A percentile compares a stretch with the other conserved stretches of the same genome.
Conservation (phyloP, 1,140 invertebrate species). For the Mesaphorura yosii region DNA sequence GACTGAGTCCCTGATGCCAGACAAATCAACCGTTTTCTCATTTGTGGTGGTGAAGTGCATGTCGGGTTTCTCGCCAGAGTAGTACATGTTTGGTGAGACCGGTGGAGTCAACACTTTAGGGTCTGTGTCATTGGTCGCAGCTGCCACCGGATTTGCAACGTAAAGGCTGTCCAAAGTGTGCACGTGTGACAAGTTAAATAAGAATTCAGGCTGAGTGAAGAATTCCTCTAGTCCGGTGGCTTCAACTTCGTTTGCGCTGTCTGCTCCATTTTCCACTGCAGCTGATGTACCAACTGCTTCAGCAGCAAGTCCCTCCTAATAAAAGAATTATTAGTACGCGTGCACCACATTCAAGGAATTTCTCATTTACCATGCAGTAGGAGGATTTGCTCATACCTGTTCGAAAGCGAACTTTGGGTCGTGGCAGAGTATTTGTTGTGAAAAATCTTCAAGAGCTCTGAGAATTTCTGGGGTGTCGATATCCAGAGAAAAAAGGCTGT, state of each 20-base stretch:
- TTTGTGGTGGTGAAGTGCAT: neutral
- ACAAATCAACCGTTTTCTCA: conserved; percentile 5
- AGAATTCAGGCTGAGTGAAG: neutral
- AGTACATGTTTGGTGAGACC: conserved; percentile 6
- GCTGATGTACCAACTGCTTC: too few relatives aligned
- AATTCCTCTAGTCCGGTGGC: neutral
- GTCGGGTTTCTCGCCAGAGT: neutral
- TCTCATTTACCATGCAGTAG: neutral
- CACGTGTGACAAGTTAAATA: neutral
- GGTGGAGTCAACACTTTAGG: conserved; percentile 6
- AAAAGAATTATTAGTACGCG: neutral
- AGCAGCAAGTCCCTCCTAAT: neutral
- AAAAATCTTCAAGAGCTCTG: conserved; percentile 24
- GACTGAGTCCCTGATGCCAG: conserved; percentile 4
- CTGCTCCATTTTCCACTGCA: conserved; percentile 9
- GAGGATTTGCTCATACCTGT: conserved; percentile 7
- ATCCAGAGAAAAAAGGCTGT: conserved; percentile 21
- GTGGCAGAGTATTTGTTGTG: conserved; percentile 20
- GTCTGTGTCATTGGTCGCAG: conserved; percentile 13
- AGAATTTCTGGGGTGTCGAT: conserved; percentile 28
- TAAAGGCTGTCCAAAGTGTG: neutral
- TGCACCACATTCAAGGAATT: neutral
- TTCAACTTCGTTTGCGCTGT: neutral
- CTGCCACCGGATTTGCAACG: neutral
- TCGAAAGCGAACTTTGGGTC: conserved; percentile 13